Base-by-base conservation (phyloP, 2,797 vertebrate genomes). In the Clarias fuscus region DNA sequence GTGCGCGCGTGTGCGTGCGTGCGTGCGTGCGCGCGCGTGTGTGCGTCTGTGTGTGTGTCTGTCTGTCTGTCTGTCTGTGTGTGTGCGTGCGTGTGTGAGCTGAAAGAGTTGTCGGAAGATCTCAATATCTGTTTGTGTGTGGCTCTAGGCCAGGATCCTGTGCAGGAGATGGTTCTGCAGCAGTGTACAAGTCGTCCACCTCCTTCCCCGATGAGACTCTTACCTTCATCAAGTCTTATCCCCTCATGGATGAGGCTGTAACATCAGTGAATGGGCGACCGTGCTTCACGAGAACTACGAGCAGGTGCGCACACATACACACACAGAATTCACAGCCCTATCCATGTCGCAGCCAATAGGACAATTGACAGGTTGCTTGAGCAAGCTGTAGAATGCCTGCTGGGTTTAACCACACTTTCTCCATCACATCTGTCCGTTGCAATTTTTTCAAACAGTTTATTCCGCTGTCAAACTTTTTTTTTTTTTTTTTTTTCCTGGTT, bases 201-300 rank as follows among this genome's bases (percentile, higher is more conserved):
- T 96, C 96, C 71, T 97, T 99, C 85, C 98, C 98, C 0, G 98
- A 99, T 0, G 97, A 97, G 56, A 98, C 96, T 0, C 90, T 99
- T 89, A 92, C 95, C 11, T 99, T 99, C 88, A 98, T 98, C 94
- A 99, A 98, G 93, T 97, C 97, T 0, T 97, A 97, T 91, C 98
- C 98, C 0, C 96, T 99, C 83, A 95, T 99, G 95, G 97, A 98
- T 20, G 96, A 97, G 2, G 94, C 96, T 0, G 96, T 99, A 73
- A 94, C 95, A 0, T 96, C 97, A 0, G 95, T 96, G 76, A 96
- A 95, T 0, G 95, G 96, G 87, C 92, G 93, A 20, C 98, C 98
- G 0, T 97, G 95, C 93, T 97, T 99, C 92, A 99, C 97, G 82
- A 95, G 94, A 77, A 99, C 97, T 30, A 95, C 95, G 89, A 96